Evolutionary conservation across 1,140 invertebrate species (phyloP).

Genomic region (Drosophila paulistorum): DNA sequence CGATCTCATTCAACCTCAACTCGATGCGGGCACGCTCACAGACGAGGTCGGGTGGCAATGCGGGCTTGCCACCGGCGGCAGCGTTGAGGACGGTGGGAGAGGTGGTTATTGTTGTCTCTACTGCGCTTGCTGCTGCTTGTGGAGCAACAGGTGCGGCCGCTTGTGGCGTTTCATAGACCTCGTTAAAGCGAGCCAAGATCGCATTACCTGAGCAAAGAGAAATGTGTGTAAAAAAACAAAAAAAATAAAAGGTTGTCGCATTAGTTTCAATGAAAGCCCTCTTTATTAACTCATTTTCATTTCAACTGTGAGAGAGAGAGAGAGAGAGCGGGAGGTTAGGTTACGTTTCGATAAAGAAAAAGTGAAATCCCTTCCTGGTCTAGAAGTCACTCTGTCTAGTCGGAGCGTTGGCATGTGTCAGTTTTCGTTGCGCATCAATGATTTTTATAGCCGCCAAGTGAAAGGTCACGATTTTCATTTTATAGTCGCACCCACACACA

Average conservation of each 20-base stretch:
- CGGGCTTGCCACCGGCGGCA: conserved; percentile 33
- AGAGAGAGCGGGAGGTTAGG: not conserved
- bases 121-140: conserved; percentile 4
- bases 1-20: conserved; percentile 85
- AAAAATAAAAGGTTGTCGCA: conserved; percentile 29
- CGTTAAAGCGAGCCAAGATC: conserved; percentile 78
- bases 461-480: conserved; percentile 46
- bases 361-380: conserved; percentile 48
- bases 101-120: conserved; percentile 6
- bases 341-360: conserved; percentile 29
- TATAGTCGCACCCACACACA: conserved; percentile 35
- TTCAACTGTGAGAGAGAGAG: not conserved
- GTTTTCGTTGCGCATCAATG: conserved; percentile 49
- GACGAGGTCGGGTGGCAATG: conserved; percentile 85
- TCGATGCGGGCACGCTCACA: conserved; percentile 86
- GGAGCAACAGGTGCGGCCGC: conserved; percentile 53
- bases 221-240: conserved; percentile 19
- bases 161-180: conserved; percentile 69
- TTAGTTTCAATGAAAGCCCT: conserved; percentile 47
- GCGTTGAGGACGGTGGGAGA: not conserved
- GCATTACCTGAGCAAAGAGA: conserved; percentile 66
- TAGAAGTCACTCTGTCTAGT: not conserved
- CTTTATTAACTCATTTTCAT: conserved; percentile 36
- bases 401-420: conserved; percentile 43
- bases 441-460: conserved; percentile 48